Conservation (phyloP, 2,797 vertebrate genomes). For the Sebastiscus tertius region DNA sequence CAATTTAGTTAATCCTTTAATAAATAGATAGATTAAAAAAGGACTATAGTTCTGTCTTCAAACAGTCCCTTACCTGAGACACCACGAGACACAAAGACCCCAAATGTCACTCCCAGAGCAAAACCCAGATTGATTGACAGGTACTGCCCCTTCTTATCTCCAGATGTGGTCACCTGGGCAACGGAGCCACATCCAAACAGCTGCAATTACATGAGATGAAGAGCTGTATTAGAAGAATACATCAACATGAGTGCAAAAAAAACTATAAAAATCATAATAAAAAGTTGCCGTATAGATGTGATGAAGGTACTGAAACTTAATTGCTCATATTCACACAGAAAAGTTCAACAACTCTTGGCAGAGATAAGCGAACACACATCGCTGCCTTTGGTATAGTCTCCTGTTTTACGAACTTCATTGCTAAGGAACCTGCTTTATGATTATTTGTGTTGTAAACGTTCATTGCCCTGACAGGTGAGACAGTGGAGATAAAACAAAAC, state of each 20-base stretch:
- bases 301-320: not conserved
- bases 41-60: not conserved
- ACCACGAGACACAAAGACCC: slow-evolving; percentile 77
- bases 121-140: slow-evolving; percentile 85
- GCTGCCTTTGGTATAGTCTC: not conserved
- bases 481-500: not conserved
- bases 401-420: slow-evolving; percentile 29
- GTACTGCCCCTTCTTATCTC: slow-evolving; percentile 79
- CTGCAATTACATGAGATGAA: slow-evolving; percentile 52
- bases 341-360: not conserved
- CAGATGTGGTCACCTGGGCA: slow-evolving; percentile 81
- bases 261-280: not conserved
- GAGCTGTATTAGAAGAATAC: not conserved
- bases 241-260: not conserved
- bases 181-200: slow-evolving; percentile 84
- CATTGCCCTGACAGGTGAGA: not conserved
- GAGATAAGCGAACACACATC: not conserved
- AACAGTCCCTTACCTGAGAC: slow-evolving; percentile 76
- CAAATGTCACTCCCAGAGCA: slow-evolving; percentile 82
- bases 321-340: not conserved
- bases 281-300: not conserved
- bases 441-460: slow-evolving; percentile 42
- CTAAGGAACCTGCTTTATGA: slow-evolving; percentile 52
- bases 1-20: too few species aligned
- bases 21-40: not conserved